These are phyloP conservation scores for Hesperophylax magnus DNA, from an alignment of 1,140 invertebrate genomes.

Conservation along the genomic window DNA sequence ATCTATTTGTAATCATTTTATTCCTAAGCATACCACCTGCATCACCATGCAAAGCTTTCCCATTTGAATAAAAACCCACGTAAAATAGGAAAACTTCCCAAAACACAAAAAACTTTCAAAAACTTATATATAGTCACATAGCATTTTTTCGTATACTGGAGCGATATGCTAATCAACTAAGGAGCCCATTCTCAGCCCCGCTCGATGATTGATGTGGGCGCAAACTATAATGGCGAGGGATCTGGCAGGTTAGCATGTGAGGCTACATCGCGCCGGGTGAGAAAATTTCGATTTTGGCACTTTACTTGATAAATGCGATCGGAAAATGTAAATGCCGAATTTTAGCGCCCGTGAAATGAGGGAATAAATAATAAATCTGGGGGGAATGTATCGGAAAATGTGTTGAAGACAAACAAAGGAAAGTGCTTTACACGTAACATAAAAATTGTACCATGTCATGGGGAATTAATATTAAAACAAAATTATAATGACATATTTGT, in stretches of 20 bases:
- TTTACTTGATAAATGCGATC: slow-evolving; percentile 18
- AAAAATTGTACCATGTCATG: no score
- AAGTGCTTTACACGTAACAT: not conserved
- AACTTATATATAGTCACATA: not conserved
- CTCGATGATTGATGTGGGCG: not conserved
- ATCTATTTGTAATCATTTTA: no score
- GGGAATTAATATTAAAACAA: no score
- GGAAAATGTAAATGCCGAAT: not conserved
- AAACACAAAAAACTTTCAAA: not conserved
- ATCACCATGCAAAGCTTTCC: no score
- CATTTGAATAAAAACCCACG: no score
- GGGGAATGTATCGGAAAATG: not conserved
- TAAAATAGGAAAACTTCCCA: no score
- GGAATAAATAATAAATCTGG: no score
- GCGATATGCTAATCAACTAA: slow-evolving; percentile 1
- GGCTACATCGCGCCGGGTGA: not conserved
- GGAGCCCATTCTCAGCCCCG: slow-evolving; percentile 1
- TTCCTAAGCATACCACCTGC: no score
- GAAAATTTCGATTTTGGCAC: slow-evolving; percentile 7
- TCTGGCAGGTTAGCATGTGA: not conserved
- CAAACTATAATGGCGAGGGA: not conserved
- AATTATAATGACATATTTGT: no score
- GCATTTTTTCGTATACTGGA: not conserved
- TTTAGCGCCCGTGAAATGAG: not conserved
- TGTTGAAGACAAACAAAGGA: not conserved